phyloP scores from a whole-genome alignment of 2,888 invertebrate genomes.

The Drosophila gaucha region DNA sequence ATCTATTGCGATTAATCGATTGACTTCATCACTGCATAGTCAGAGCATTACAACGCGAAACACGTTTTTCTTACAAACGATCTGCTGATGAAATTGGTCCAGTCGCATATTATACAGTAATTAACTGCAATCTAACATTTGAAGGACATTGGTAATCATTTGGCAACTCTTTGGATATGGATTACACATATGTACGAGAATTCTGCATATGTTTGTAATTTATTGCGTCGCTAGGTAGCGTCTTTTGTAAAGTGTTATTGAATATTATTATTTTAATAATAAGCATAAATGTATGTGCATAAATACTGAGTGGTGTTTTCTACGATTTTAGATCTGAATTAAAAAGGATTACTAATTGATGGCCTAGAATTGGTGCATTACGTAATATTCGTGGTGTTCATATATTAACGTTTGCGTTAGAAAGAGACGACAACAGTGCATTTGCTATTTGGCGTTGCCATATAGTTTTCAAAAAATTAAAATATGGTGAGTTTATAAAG shows the following conservation, averaged over 20 bases:
- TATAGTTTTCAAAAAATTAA: constrained; percentile 16
- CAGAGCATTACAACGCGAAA: constrained; percentile 39
- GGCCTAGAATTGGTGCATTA: constrained; percentile 51
- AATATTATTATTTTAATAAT: not conserved
- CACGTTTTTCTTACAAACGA: constrained; percentile 54
- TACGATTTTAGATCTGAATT: constrained; percentile 55
- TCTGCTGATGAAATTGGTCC: constrained; percentile 17
- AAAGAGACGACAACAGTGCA: constrained; percentile 42
- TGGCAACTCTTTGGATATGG: not conserved
- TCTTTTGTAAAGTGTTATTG: constrained; percentile 22
- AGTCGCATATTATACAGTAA: not conserved
- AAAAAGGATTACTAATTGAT: constrained; percentile 34
- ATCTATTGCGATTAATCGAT: constrained; percentile 57
- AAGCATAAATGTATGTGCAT: constrained; percentile 24
- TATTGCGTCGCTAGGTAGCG: constrained; percentile 45
- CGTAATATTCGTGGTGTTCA: constrained; percentile 61
- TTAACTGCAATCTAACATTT: not conserved
- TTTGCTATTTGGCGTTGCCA: constrained; percentile 61
- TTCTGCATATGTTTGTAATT: constrained; percentile 17
- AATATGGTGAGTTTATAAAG: constrained; percentile 59
- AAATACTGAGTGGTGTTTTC: constrained; percentile 51
- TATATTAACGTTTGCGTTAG: constrained; percentile 24
- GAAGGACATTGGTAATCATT: not conserved
- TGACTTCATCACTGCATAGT: not conserved
- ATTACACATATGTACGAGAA: not conserved